These are phyloP conservation scores for Catotricha subobsoleta DNA, from an alignment of 2,888 invertebrate genomes.

Conservation along the genomic window DNA sequence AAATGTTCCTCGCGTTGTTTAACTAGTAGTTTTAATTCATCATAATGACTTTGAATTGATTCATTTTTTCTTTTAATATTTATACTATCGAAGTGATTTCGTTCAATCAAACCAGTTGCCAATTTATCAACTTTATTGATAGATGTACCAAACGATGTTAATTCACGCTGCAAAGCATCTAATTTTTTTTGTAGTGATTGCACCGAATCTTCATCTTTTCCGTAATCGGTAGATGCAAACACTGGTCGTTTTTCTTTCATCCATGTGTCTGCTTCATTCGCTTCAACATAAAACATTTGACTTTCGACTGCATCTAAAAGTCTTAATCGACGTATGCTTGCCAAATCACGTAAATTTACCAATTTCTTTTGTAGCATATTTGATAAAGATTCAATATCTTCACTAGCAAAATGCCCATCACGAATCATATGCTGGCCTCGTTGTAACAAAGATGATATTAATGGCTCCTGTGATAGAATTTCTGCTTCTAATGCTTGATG, in stretches of 20 bases:
- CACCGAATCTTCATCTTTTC: constrained; percentile 85
- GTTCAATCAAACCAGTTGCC: constrained; percentile 46
- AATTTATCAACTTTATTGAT: constrained; percentile 51
- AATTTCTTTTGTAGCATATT: constrained; percentile 51
- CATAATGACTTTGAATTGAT: constrained; percentile 44
- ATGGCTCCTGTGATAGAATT: constrained; percentile 65
- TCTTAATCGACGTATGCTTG: constrained; percentile 49
- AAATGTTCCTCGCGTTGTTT: constrained; percentile 44
- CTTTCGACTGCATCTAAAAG: constrained; percentile 68
- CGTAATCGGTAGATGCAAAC: constrained; percentile 58
- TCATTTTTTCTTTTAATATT: constrained; percentile 50
- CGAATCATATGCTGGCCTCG: constrained; percentile 64
- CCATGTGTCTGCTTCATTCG: constrained; percentile 85
- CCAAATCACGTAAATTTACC: constrained; percentile 46
- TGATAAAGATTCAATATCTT: constrained; percentile 48
- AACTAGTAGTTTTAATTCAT: constrained; percentile 43
- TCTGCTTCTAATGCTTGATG: constrained; percentile 85
- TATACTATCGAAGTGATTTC: constrained; percentile 62
- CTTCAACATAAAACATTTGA: constrained; percentile 77
- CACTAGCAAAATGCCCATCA: constrained; percentile 69
- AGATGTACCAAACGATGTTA: constrained; percentile 56
- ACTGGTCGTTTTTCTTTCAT: constrained; percentile 66
- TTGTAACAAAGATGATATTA: constrained; percentile 51
- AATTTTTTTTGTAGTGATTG: constrained; percentile 65
- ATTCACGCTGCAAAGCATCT: constrained; percentile 65